Evolutionary conservation across 1,140 invertebrate genomes (phyloP).

Genomic region (Neotoxoptera formosana): DNA sequence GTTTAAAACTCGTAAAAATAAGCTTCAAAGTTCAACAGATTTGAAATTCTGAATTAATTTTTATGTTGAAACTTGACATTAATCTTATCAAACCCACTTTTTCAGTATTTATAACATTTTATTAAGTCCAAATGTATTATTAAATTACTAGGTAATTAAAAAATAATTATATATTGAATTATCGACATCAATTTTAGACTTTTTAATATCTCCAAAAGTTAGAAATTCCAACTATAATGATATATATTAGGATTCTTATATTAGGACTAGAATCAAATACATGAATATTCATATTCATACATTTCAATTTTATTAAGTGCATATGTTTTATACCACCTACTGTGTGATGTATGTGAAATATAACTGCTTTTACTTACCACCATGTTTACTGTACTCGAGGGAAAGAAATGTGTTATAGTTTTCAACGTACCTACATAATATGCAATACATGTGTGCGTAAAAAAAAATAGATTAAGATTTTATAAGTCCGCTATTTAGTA

Average conservation of each 20-base stretch:
- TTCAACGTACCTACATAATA: neutral
- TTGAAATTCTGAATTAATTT: neutral
- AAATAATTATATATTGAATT: neutral
- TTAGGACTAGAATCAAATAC: neutral
- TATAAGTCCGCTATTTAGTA: neutral
- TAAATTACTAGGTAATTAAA: too few relatives aligned
- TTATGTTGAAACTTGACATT: neutral
- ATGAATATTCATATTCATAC: neutral
- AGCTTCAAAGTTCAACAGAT: neutral
- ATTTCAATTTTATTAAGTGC: neutral
- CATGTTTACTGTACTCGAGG: neutral
- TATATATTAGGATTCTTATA: neutral
- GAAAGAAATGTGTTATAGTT: neutral
- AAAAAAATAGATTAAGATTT: neutral
- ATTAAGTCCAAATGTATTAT: neutral
- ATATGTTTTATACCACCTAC: constrained; percentile 21
- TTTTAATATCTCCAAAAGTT: too few relatives aligned
- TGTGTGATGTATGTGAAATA: neutral
- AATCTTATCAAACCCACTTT: neutral
- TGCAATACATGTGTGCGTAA: neutral
- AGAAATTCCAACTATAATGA: too few relatives aligned
- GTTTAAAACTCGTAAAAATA: neutral
- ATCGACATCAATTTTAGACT: too few relatives aligned
- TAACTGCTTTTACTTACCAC: neutral
- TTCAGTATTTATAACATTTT: neutral